Base-by-base conservation (phyloP, 2,113 vertebrate genomes). In the Zonotrichia leucophrys region DNA sequence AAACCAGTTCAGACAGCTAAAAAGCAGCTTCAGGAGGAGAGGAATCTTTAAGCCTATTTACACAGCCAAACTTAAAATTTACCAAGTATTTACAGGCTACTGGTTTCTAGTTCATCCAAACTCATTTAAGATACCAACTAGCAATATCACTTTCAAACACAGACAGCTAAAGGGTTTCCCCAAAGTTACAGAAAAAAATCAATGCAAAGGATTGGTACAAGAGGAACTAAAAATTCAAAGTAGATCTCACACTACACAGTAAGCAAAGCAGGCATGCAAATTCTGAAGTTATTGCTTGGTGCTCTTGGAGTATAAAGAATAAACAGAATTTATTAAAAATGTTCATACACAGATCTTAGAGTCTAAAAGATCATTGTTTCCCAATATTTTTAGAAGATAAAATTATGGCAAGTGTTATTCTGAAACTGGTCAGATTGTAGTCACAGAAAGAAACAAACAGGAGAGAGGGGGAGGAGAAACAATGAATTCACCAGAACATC, bases 401-500 rank as follows among this genome's bases (percentile, higher is more conserved):
- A 92, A 35, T 9, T 89, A 76, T 33, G 13, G 50, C 30, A 25
- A 82, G 35, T 15, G 19, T 49, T 82, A 50, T 60, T 80, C 76
- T 78, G 59, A 85, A 95, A 79, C 33, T 58, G 39, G 50, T 83
- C 63, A 67, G 68, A 83, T 31, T 50, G 39, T 22, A 93, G 83
- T 74, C 83, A 89, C 56, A 83, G 67, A 89, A 87, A 72, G 50
- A 90, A 89, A 94, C 33, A 90, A 92, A 94, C 53, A 97, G 53
- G 50, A 94, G 46, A 83, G 81, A 83, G 69, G 30, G 49, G 94
- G 86, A 93, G 90, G 62, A 94, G 60, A 87, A 86, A 93, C 83
- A 88, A 81, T 78, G 35, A 92, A 96, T 89, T 87, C 76, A 94
- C 44, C 41, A 90, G 83, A 97, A 96, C 94, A 96, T 96, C 94